Percentiles rank a stretch among this genome's conserved stretches.
These are phyloP conservation scores for Pterophyllum scalare DNA, from an alignment of 2,113 vertebrate genomes.

Conservation along the genomic window DNA sequence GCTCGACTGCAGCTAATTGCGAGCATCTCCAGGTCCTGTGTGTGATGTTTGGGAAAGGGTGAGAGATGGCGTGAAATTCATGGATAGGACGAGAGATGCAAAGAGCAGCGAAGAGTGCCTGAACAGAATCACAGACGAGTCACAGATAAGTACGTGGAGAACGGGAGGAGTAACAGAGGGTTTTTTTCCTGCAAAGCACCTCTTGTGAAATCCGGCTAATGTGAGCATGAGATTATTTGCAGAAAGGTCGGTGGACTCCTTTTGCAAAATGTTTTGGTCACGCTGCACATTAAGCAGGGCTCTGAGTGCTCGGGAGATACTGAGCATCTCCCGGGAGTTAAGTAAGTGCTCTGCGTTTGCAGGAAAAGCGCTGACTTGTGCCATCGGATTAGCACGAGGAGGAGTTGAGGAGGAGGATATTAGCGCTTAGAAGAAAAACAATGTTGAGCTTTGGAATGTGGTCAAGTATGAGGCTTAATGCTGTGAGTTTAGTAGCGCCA, in stretches of 20 bases:
- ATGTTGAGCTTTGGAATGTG: slow-evolving; percentile 44
- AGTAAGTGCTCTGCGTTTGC: slow-evolving; percentile 12
- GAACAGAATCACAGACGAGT: slow-evolving; percentile 25
- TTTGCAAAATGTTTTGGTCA: slow-evolving; percentile 60
- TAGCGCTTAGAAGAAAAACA: slow-evolving; percentile 24
- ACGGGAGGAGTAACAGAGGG: slow-evolving; percentile 26
- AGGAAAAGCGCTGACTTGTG: slow-evolving; percentile 39
- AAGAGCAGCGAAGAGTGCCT: not conserved
- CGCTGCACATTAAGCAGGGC: slow-evolving; percentile 43
- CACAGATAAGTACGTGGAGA: slow-evolving; percentile 52
- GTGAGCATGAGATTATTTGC: slow-evolving; percentile 31
- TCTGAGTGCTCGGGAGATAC: slow-evolving; percentile 26
- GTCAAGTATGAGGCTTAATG: slow-evolving; percentile 31
- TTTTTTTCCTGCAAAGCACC: slow-evolving; percentile 44
- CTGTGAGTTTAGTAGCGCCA: not conserved
- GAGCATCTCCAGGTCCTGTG: slow-evolving; percentile 20
- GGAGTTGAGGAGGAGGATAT: slow-evolving; percentile 39
- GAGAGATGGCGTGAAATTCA: not conserved
- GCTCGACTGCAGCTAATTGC: slow-evolving; percentile 40
- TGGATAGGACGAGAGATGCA: slow-evolving; percentile 22
- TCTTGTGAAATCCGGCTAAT: slow-evolving; percentile 45
- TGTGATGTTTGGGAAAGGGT: not conserved
- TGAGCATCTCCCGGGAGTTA: slow-evolving; percentile 12
- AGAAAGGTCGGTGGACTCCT: slow-evolving; percentile 25
- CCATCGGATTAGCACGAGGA: slow-evolving; percentile 30